phyloP scores from a whole-genome alignment of 2,797 vertebrate species.

The Sebastes umbrosus region DNA sequence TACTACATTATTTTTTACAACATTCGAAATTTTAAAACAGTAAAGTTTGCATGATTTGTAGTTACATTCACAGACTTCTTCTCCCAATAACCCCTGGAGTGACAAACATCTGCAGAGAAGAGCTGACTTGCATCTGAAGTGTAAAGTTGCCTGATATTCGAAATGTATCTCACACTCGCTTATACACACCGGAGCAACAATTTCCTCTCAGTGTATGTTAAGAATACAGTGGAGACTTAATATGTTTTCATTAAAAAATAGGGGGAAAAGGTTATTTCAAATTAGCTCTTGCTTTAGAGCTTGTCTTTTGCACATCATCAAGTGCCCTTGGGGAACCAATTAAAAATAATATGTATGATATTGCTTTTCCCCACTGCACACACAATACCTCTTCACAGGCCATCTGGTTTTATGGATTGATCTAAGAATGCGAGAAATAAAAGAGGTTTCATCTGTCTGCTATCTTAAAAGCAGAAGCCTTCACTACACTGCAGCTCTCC shows the following conservation, averaged over 20 bases:
- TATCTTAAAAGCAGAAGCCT: conserved; percentile 53
- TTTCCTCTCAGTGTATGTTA: neutral
- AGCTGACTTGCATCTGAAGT: conserved; percentile 15
- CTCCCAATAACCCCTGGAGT: neutral
- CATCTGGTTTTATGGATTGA: conserved; percentile 79
- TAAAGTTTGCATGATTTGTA: neutral
- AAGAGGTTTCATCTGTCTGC: conserved; percentile 70
- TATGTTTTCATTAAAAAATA: conserved; percentile 9
- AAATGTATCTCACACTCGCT: neutral
- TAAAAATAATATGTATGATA: conserved; percentile 82
- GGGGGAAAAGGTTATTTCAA: conserved; percentile 22
- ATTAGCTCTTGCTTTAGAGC: conserved; percentile 56
- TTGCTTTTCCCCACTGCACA: conserved; percentile 64
- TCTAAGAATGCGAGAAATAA: conserved; percentile 73
- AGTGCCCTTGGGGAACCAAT: conserved; percentile 80
- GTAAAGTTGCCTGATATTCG: neutral
- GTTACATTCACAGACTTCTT: neutral
- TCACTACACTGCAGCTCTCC: conserved; percentile 35
- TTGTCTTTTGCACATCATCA: conserved; percentile 63
- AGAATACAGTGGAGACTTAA: neutral
- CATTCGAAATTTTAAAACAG: neutral
- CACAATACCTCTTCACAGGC: conserved; percentile 70
- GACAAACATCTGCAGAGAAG: conserved; percentile 20
- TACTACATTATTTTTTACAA: neutral
- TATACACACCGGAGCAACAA: neutral